Evolutionary conservation across 2,888 invertebrate species (phyloP), one percentile per base, ranked within the genome.

Genomic region (Metalampra italica): DNA sequence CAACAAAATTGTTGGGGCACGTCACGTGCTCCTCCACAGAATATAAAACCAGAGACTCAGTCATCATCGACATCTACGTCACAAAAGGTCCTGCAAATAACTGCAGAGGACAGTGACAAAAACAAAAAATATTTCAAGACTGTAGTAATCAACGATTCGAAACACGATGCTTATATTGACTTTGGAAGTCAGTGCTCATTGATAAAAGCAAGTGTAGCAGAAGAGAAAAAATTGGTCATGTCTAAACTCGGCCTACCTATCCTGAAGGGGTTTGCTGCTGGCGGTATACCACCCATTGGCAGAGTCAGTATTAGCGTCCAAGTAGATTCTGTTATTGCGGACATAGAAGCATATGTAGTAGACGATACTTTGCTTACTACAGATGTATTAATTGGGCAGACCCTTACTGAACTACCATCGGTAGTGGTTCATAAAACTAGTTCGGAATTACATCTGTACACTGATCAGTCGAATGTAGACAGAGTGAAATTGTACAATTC

Each of bases 331-430:
- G 50, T 50, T 12, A 11, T 15, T 9, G 50, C 50, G 3, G 41
- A 50, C 29, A 29, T 37, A 1, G 44, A 43, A 0, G 47, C 36
- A 1, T 50, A 37, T 29, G 50, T 47, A 9, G 50, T 46, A 15
- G 7, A 12, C 5, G 44, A 50, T 32, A 8, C 34, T 43, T 39
- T 47, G 7, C 41, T 50, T 3, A 36, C 13, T n/a, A 36, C 47
- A 15, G 50, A 50, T 13, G 12, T 50, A 1, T 32, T 50, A 1
- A 41, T 50, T 22, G 50, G 50, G 9, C 50, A 50, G 42, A 40
- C 43, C 0, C 29, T 50, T 7, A 50, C 50, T 3, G 50, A 50
- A 29, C 9, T 47, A 29, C 43, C 50, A 7, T 11, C 43, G 12
- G 44, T 51, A 30, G 40, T 50, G 5, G 50, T 30, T n/a, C 29